These are phyloP conservation scores for Resseliella maxima DNA, from an alignment of 2,888 invertebrate genomes.

Conservation along the genomic window DNA sequence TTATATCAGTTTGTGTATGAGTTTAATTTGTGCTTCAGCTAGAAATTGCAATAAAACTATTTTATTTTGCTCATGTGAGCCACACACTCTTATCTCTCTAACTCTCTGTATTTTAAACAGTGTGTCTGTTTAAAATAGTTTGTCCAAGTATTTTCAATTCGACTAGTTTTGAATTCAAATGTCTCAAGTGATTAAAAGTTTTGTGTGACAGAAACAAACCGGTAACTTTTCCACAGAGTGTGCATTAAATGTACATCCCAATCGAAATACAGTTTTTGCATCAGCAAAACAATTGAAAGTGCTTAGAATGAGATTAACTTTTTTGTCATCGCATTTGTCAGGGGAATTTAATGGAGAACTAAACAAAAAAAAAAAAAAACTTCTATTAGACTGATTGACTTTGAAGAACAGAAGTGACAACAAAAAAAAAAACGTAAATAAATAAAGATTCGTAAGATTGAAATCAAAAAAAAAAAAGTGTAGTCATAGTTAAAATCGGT, in stretches of 20 bases:
- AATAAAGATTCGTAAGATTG: background rate
- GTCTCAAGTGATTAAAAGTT: too few relatives aligned
- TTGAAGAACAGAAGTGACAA: too few relatives aligned
- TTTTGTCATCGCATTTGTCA: background rate
- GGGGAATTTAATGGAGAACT: too few relatives aligned
- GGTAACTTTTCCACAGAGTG: background rate
- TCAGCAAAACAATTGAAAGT: background rate
- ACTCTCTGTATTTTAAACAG: too few relatives aligned
- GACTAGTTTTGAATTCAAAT: too few relatives aligned
- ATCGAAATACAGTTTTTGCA: background rate
- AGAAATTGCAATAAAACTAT: too few relatives aligned
- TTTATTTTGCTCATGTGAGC: too few relatives aligned
- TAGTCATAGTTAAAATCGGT: conserved; percentile 48
- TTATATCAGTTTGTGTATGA: background rate
- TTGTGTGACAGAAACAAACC: background rate
- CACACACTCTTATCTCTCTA: too few relatives aligned
- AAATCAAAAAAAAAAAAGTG: background rate
- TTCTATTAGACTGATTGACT: background rate
- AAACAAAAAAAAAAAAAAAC: too few relatives aligned
- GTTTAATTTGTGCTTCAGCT: too few relatives aligned
- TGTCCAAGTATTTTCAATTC: too few relatives aligned
- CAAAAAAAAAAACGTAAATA: background rate
- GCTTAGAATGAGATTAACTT: background rate
- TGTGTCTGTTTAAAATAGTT: too few relatives aligned
- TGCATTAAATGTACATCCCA: background rate